Evolutionary conservation across 2,888 invertebrate genomes (phyloP), one percentile per base, ranked within the genome.

Genomic region (Ctena decussata): DNA sequence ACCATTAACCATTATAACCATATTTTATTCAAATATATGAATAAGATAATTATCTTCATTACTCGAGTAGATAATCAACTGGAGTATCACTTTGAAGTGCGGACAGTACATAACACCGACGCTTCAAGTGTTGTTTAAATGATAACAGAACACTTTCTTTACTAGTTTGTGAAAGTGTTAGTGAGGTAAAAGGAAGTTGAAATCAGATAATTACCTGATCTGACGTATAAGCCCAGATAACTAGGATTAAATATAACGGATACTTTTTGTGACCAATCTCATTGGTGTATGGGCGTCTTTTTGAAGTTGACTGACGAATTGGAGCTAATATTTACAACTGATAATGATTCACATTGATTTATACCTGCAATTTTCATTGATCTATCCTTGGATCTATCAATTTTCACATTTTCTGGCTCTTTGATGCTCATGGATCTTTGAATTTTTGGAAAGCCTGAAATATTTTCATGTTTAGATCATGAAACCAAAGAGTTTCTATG

Each of bases 101-200:
- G 35, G 65, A 65, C 65, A 65, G 65, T 65, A 32, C 65, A 65
- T 65, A 65, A 65, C 65, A 65, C 35, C 65, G 35, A 65, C 65
- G 65, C 65, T 65, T 11, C 21, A 65, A 65, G 65, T 65, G 65
- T 65, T 35, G 65, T 32, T 65, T n/a, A 35, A 11, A 21, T 65
- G 65, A 65, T 65, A 65, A 65, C 65, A 15, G 35, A 21, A 18
- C 65, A 65, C 65, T 65, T 65, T 65, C 65, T 65, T 65, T 65
- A 35, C 35, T 30, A 35, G 15, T 65, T 65, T 18, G 5, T 35
- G 35, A 65, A 65, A 65, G 65, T 65, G 35, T 35, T 15, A 65
- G 21, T 65, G 35, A 65, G 21, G 6, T 65, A 18, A 35, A 21
- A 24, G 65, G 65, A 65, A 65, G 65, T 65, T 11, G 30, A 32